Evolutionary conservation across 2,888 invertebrate genomes (phyloP).

Genomic region (Phyllotreta striolata): DNA sequence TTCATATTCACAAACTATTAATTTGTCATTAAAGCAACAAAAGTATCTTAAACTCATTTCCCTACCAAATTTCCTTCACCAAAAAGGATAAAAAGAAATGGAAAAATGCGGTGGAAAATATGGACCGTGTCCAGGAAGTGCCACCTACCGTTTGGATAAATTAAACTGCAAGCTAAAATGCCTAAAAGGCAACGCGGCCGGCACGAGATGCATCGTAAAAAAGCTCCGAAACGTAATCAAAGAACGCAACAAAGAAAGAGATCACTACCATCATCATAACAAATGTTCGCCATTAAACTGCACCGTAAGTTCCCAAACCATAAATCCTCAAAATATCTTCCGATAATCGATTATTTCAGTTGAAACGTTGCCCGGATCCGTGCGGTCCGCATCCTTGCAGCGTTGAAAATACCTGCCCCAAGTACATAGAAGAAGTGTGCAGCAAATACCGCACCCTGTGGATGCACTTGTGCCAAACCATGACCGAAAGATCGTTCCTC

Average conservation of each 20-base stretch:
- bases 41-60: too few relatives aligned
- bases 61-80: too few relatives aligned
- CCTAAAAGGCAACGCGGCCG: background rate
- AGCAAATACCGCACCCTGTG: slow-evolving; percentile 1
- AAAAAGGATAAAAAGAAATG: too few relatives aligned
- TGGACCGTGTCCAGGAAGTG: background rate
- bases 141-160: background rate
- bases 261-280: background rate
- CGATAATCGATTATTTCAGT: slow-evolving; percentile 4
- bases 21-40: too few relatives aligned
- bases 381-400: slow-evolving; percentile 4
- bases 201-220: background rate
- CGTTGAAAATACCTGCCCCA: slow-evolving; percentile 5
- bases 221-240: background rate
- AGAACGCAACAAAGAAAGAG: slow-evolving; percentile 1
- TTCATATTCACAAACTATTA: too few relatives aligned
- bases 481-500: slow-evolving; percentile 1
- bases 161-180: background rate
- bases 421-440: background rate
- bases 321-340: background rate
- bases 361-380: slow-evolving; percentile 11
- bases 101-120: background rate
- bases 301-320: slow-evolving; percentile 3
- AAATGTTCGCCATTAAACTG: slow-evolving; percentile 8
- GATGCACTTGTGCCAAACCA: background rate